Evolutionary conservation across 2,888 invertebrate species (phyloP).

Genomic region (Watsonalla binaria): DNA sequence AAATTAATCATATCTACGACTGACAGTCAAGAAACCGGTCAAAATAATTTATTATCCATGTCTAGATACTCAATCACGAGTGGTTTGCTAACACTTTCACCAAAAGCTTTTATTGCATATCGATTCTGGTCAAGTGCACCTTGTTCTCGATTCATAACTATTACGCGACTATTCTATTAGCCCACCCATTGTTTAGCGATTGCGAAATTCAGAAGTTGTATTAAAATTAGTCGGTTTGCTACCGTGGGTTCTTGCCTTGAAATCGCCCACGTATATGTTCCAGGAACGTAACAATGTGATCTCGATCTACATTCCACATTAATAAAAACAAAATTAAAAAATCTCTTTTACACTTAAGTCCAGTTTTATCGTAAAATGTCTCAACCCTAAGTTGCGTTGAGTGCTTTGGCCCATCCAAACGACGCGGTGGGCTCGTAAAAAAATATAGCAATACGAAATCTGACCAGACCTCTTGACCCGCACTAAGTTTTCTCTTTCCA

Average conservation of each 20-base stretch:
- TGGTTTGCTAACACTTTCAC: conserved; percentile 17
- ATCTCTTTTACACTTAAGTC: background rate
- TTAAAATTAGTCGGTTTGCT: conserved; percentile 8
- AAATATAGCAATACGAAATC: conserved; percentile 15
- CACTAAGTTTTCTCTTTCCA: conserved; percentile 28
- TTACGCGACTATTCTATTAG: conserved; percentile 3
- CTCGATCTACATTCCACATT: conserved; percentile 11
- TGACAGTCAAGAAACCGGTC: background rate
- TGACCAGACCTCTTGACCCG: conserved; percentile 29
- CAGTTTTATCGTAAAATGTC: background rate
- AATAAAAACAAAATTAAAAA: conserved; percentile 1
- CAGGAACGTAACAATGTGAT: conserved; percentile 20
- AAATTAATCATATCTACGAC: too few species aligned
- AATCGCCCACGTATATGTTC: conserved; percentile 29
- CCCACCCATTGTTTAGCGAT: conserved; percentile 3
- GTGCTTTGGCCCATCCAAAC: conserved; percentile 10
- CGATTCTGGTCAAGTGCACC: conserved; percentile 7
- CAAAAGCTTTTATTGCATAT: conserved; percentile 14
- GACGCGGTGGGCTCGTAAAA: conserved; percentile 14
- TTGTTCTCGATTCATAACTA: conserved; percentile 11
- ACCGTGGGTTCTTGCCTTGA: conserved; percentile 22
- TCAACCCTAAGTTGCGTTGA: conserved; percentile 7
- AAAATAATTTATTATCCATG: conserved; percentile 15
- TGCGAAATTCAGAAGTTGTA: conserved; percentile 5
- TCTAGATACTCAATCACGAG: conserved; percentile 9